A percentile compares a stretch with the other conserved stretches of the same genome.
phyloP scores from a whole-genome alignment of 2,888 invertebrate species.

The Synergus laeviventris region DNA sequence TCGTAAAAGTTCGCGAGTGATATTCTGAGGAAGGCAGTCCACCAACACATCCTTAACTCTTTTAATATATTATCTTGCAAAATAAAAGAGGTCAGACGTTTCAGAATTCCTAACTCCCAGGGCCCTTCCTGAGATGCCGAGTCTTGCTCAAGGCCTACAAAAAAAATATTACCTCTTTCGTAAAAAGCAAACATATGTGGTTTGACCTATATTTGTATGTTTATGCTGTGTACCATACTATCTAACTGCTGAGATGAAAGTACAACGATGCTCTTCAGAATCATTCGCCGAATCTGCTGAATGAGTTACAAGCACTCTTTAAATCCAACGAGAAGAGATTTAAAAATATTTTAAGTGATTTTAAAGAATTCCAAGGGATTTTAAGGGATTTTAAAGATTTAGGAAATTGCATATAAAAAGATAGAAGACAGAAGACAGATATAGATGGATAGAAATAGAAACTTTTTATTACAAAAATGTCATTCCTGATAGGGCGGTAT shows the following conservation, averaged over 20 bases:
- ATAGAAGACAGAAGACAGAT: no score
- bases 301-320: not conserved
- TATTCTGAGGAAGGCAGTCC: not conserved
- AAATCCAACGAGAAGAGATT: not conserved
- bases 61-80: conserved; percentile 48
- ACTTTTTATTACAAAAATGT: no score
- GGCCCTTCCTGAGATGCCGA: conserved; percentile 50
- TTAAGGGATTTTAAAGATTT: no score
- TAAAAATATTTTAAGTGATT: no score
- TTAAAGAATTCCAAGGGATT: no score
- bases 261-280: conserved; percentile 17
- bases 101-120: conserved; percentile 50
- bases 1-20: conserved; percentile 23
- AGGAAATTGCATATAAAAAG: no score
- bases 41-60: conserved; percentile 41
- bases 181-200: conserved; percentile 2
- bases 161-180: conserved; percentile 50
- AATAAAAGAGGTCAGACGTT: conserved; percentile 59
- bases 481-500: not conserved
- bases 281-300: not conserved
- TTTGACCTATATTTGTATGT: conserved; percentile 40
- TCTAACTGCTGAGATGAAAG: conserved; percentile 12
- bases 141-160: conserved; percentile 59
- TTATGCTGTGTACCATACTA: not conserved
- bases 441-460: no score